phyloP scores from a whole-genome alignment of 2,888 invertebrate genomes.

The Palloptera scutellata region DNA sequence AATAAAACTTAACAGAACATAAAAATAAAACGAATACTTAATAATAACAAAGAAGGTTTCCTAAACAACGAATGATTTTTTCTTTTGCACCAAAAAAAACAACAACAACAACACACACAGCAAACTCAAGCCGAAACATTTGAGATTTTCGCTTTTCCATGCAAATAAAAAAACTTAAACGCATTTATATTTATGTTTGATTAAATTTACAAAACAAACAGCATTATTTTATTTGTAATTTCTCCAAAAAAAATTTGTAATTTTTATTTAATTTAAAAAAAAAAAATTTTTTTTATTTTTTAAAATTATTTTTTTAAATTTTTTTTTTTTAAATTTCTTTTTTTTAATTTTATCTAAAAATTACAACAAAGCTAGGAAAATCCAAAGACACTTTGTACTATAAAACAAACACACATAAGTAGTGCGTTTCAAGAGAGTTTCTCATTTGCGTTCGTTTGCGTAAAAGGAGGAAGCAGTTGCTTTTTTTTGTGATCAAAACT shows the following conservation, averaged over 20 bases:
- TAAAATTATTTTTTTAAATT: too few relatives aligned
- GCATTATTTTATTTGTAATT: too few relatives aligned
- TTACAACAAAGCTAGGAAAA: slow-evolving; percentile 45
- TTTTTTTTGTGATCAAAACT: too few relatives aligned
- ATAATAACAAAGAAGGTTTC: slow-evolving; percentile 44
- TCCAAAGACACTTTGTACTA: slow-evolving; percentile 47
- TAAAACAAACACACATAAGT: slow-evolving; percentile 32
- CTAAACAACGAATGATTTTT: slow-evolving; percentile 45
- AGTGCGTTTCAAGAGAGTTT: too few relatives aligned
- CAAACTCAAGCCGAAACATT: slow-evolving; percentile 13
- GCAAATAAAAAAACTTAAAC: slow-evolving; percentile 15
- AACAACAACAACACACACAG: slow-evolving; percentile 7
- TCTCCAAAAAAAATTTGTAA: too few relatives aligned
- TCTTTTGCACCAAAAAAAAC: slow-evolving; percentile 16
- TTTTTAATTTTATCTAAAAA: slow-evolving; percentile 22
- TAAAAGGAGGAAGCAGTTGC: too few relatives aligned
- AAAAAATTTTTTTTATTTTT: too few relatives aligned
- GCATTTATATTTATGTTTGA: slow-evolving; percentile 35
- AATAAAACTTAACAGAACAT: too few relatives aligned
- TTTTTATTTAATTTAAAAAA: too few relatives aligned
- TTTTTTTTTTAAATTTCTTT: slow-evolving; percentile 25
- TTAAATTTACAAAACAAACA: slow-evolving; percentile 26
- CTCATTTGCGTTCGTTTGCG: too few relatives aligned
- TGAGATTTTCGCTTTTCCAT: slow-evolving; percentile 17
- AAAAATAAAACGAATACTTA: too few relatives aligned